A percentile compares a stretch with the other conserved stretches of the same genome.
Conservation (phyloP, 2,888 invertebrate species). For the Penaeus monodon region DNA sequence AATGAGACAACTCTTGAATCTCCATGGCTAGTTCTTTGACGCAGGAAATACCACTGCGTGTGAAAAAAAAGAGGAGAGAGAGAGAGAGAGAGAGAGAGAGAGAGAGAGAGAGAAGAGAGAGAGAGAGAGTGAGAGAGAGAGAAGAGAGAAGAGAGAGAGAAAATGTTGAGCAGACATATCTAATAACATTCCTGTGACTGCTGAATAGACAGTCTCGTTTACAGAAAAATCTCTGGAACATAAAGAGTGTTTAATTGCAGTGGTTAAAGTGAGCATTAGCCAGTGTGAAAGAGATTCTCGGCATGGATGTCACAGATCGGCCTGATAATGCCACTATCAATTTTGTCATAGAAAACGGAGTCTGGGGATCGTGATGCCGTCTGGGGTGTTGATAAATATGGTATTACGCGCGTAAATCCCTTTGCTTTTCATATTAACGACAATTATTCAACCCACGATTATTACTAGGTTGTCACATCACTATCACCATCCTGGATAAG, state of each 20-base stretch:
- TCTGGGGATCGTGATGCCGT: not conserved
- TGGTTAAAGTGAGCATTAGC: slow-evolving; percentile 26
- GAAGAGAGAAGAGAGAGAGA: slow-evolving; percentile 19
- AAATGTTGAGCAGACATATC: slow-evolving; percentile 10
- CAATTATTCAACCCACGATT: not conserved
- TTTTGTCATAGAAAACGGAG: slow-evolving; percentile 35
- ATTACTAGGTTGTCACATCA: not conserved
- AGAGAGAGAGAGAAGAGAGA: slow-evolving; percentile 9
- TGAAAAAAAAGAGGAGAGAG: slow-evolving; percentile 1
- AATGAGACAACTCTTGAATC: no score
- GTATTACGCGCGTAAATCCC: no score
- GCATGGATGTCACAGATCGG: slow-evolving; percentile 29
- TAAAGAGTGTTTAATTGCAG: slow-evolving; percentile 39
- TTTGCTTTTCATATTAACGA: no score
- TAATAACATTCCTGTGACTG: not conserved
- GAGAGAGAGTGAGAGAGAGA: not conserved
- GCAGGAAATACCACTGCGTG: no score
- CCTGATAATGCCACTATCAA: slow-evolving; percentile 37
- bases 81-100: not conserved
- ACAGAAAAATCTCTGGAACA: not conserved
- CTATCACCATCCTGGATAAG: not conserved
- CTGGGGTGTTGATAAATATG: not conserved
- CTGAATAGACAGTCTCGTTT: no score
- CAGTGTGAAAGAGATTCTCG: slow-evolving; percentile 25
- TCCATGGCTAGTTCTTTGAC: no score